phyloP scores from a whole-genome alignment of 64 coral and sea anemone species.

The Actinia tenebrosa region DNA sequence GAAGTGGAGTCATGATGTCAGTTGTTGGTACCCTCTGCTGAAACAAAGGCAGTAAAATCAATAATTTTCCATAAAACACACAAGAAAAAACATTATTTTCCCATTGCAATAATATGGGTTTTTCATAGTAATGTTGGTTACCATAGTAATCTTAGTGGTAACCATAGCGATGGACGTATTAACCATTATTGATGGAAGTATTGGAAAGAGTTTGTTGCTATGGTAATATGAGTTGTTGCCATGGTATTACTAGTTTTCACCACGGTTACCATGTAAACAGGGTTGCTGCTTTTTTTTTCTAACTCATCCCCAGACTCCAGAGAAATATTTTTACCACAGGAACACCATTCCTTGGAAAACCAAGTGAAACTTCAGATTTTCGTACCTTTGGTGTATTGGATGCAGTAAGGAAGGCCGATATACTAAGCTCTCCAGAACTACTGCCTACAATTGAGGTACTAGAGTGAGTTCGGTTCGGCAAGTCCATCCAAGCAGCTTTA shows the following conservation, averaged over 20 bases:
- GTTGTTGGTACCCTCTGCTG: not conserved
- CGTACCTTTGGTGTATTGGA: slow-evolving; percentile 7
- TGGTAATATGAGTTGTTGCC: too few species aligned
- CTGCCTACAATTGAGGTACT: not conserved
- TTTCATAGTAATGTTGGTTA: not conserved
- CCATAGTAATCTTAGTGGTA: too few species aligned
- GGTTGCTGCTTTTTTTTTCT: too few species aligned
- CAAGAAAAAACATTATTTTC: too few species aligned
- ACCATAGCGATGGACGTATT: too few species aligned
- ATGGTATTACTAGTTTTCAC: too few species aligned
- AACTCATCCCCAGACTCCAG: too few species aligned
- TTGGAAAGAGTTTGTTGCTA: too few species aligned
- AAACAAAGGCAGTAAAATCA: not conserved
- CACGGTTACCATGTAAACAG: too few species aligned
- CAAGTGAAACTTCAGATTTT: not conserved
- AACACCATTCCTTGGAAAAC: not conserved
- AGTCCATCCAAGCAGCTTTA: slow-evolving; percentile 9
- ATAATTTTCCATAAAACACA: not conserved
- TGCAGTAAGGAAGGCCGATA: not conserved
- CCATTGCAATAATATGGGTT: not conserved
- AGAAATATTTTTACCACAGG: not conserved
- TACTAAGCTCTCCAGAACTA: not conserved
- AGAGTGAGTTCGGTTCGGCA: not conserved
- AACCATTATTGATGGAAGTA: too few species aligned
- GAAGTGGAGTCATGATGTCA: slow-evolving; percentile 27